These are phyloP conservation scores for Bellardia bayeri DNA, from an alignment of 2,888 invertebrate genomes.

Conservation along the genomic window DNA sequence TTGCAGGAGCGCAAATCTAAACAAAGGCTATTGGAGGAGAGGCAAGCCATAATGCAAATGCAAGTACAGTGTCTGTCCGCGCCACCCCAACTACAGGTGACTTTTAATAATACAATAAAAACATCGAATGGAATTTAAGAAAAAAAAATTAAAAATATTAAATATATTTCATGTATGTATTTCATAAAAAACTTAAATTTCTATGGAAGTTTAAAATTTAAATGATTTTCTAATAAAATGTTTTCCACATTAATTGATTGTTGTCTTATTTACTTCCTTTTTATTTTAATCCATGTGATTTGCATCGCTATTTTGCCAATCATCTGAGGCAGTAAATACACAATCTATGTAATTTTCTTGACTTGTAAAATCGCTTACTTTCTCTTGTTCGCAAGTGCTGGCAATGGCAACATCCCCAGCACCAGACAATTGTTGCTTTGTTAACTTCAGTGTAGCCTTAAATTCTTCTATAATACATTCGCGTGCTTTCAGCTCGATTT, in stretches of 20 bases:
- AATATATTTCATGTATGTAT: no score
- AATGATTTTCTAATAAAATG: neutral
- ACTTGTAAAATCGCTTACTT: conserved; percentile 57
- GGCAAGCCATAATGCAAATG: conserved; percentile 82
- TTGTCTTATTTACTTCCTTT: conserved; percentile 8
- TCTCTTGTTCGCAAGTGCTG: conserved; percentile 44
- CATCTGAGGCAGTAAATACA: conserved; percentile 63
- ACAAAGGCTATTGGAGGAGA: conserved; percentile 81
- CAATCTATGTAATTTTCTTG: conserved; percentile 74
- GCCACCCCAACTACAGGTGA: conserved; percentile 79
- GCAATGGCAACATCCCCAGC: conserved; percentile 47
- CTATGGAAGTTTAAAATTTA: neutral
- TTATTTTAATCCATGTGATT: conserved; percentile 27
- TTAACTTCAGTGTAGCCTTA: conserved; percentile 75
- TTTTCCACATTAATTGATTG: neutral
- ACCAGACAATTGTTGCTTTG: conserved; percentile 69
- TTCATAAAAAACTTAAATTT: no score
- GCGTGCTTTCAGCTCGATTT: conserved; percentile 81
- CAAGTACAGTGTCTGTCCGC: conserved; percentile 83
- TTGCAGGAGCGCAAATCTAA: conserved; percentile 81
- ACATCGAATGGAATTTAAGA: conserved; percentile 44
- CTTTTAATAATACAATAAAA: conserved; percentile 48
- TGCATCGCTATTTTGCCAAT: neutral
- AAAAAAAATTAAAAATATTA: neutral
- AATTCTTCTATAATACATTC: conserved; percentile 80